These are phyloP conservation scores for Scatophagus argus DNA, from an alignment of 2,113 vertebrate species.

Conservation along the genomic window DNA sequence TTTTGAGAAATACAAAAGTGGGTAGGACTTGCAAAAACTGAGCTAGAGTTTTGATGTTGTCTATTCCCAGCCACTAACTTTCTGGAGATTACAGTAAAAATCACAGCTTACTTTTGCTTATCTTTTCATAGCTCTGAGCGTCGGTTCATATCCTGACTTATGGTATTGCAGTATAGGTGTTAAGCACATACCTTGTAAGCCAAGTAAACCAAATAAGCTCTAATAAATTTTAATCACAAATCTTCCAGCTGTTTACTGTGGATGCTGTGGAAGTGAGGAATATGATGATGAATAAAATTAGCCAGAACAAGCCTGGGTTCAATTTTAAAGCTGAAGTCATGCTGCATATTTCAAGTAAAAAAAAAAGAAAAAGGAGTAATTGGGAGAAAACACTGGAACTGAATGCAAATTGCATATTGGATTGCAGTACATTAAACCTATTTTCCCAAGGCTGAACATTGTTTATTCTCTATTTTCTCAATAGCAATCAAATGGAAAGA, in stretches of 20 bases:
- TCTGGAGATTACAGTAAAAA: not conserved
- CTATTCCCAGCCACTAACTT: not conserved
- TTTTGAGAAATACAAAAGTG: not conserved
- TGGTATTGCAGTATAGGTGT: too few species aligned
- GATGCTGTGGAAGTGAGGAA: not conserved
- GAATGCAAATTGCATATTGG: not conserved
- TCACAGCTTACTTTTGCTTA: not conserved
- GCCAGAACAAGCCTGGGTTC: not conserved
- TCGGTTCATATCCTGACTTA: too few species aligned
- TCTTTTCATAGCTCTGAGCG: not conserved
- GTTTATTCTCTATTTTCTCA: not conserved
- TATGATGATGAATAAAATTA: not conserved
- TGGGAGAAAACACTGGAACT: not conserved
- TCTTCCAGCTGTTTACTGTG: not conserved
- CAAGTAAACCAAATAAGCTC: not conserved
- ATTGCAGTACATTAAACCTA: not conserved
- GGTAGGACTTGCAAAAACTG: not conserved
- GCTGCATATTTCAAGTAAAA: not conserved
- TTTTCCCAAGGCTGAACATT: not conserved
- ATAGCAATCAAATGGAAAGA: not conserved
- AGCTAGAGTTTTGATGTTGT: not conserved
- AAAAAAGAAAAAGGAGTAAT: not conserved
- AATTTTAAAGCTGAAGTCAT: not conserved
- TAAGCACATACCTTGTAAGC: not conserved
- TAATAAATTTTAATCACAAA: not conserved